Conservation (phyloP, 2,888 invertebrate genomes). For the Ceraclea dissimilis region DNA sequence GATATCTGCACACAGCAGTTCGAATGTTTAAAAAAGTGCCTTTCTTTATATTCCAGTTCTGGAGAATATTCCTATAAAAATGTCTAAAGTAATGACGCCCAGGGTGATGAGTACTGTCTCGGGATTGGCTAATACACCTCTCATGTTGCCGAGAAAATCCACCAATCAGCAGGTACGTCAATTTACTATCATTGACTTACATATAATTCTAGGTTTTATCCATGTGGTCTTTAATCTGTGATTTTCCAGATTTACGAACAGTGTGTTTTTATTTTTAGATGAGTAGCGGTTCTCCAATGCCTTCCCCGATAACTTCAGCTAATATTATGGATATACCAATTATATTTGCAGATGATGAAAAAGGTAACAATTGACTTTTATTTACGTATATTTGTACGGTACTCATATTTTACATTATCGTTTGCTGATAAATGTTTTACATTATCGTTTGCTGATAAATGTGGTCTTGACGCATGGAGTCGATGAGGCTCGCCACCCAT, state of each 20-base stretch:
- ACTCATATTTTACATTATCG: too few species aligned
- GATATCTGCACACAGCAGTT: too few species aligned
- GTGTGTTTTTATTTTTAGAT: constrained; percentile 6
- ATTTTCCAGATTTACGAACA: too few species aligned
- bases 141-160: constrained; percentile 9
- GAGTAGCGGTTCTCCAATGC: constrained; percentile 7
- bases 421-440: too few species aligned
- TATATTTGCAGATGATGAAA: constrained; percentile 53
- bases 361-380: constrained; percentile 21
- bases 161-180: neutral
- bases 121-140: constrained; percentile 7
- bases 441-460: too few species aligned
- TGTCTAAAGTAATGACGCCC: constrained; percentile 9
- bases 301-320: constrained; percentile 29
- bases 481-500: too few species aligned
- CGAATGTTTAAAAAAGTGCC: neutral
- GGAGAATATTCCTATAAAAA: constrained; percentile 22
- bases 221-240: too few species aligned
- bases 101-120: constrained; percentile 12
- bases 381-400: neutral
- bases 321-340: constrained; percentile 55
- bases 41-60: constrained; percentile 20
- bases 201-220: neutral
- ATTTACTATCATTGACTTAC: neutral
- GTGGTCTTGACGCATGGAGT: too few species aligned